Conservation (phyloP, 2,113 vertebrate species). For the Neotragus pygmaeus region DNA sequence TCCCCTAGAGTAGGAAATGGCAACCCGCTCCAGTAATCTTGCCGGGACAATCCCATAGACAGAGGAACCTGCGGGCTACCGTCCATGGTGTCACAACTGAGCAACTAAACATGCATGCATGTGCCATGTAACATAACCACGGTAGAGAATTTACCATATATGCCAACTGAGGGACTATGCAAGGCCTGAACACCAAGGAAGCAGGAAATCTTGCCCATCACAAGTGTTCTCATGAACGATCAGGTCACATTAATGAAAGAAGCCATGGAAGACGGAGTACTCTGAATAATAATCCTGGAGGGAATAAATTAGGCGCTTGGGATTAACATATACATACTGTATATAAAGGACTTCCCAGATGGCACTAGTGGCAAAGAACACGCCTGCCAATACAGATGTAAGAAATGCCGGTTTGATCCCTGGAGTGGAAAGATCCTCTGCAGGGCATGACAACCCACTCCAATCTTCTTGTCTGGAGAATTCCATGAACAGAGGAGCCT, state of each 20-base stretch:
- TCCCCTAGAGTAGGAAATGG: neutral
- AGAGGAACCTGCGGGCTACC: neutral
- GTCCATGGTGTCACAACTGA: neutral
- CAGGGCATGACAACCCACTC: neutral
- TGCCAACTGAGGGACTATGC: neutral
- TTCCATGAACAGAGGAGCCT: neutral
- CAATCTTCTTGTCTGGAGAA: neutral
- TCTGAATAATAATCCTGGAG: neutral
- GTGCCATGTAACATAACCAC: neutral
- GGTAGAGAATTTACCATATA: neutral
- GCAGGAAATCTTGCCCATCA: neutral
- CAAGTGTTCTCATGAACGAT: neutral
- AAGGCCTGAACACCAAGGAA: neutral
- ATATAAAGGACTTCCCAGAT: neutral
- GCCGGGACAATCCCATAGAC: neutral
- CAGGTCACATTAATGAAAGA: neutral
- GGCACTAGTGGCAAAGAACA: neutral
- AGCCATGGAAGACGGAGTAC: neutral
- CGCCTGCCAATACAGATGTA: neutral
- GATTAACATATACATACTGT: neutral
- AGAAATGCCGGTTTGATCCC: neutral
- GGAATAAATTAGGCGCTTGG: neutral
- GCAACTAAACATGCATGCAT: neutral
- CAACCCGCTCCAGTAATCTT: neutral
- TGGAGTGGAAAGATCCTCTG: neutral